Base-by-base conservation (phyloP, 2,113 vertebrate species). In the Peromyscus polionotus region DNA sequence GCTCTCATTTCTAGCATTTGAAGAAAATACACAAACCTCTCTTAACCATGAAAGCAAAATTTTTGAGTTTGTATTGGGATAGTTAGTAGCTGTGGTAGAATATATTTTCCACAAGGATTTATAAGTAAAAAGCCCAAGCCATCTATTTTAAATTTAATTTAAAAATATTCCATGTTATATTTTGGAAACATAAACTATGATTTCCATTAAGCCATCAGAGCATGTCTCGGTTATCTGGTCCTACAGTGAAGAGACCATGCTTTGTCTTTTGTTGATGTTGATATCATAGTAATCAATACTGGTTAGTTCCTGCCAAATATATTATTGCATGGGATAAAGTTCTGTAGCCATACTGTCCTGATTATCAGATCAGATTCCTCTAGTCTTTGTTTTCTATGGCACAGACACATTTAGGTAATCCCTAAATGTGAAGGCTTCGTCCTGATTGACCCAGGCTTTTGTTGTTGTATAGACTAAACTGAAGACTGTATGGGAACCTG, bases 261-360 rank as follows among this genome's bases (percentile, higher is more conserved):
- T 94, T 92, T 91, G 72, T 93, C 94, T 96, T 94, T 95, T 68
- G 33, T 5, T 90, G 45, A 90, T 91, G 63, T 51, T 84, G 39
- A 79, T 81, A 65, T 96, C 86, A 72, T 59, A 91, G 94, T 93
- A 95, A 97, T 92, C 70, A 98, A 95, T 98, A 98, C 99, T 98
- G 98, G 98, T 98, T 98, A 98, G 98, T 98, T 98, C 97, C 98
- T 99, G 98, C 99, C 98, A 98, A 98, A 98, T 99, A 98, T 98
- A 28, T 59, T 98, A 28, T 59, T 92, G 76, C 95, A 98, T 98
- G 99, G 98, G 95, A 95, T 65, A 42, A 94, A 95, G 88, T 95
- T 96, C 94, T 95, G 90, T 97, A 96, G 96, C 95, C 96, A 86
- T 95, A 88, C 42, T 90, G 7, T 90, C 83, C 87, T 90, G 61